phyloP scores from a whole-genome alignment of 2,797 vertebrate species.

The Dipus sagitta region DNA sequence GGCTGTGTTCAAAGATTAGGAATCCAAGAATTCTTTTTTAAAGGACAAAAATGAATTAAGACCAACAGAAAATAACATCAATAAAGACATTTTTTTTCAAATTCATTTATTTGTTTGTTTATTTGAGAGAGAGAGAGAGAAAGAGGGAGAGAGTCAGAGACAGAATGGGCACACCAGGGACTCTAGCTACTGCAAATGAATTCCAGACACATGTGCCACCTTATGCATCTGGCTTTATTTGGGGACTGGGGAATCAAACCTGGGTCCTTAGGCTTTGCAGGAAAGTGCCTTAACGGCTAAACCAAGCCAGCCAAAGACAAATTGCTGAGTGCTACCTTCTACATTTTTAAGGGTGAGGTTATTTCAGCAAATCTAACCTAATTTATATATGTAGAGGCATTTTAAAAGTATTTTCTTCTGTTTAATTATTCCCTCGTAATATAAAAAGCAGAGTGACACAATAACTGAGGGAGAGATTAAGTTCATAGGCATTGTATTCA shows the following conservation, averaged over 20 bases:
- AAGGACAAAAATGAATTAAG: conserved; percentile 17
- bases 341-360: neutral
- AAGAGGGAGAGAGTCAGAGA: no score
- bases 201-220: no score
- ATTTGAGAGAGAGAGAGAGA: no score
- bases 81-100: neutral
- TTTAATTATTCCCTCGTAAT: neutral
- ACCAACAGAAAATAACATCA: neutral
- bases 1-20: neutral
- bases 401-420: conserved; percentile 7
- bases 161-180: no score
- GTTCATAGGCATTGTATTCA: neutral
- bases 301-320: neutral
- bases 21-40: neutral
- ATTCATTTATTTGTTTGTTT: no score
- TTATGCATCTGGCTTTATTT: no score
- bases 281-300: no score
- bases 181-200: no score
- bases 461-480: conserved; percentile 22
- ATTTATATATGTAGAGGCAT: neutral
- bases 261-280: no score
- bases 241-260: no score
- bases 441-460: conserved; percentile 18
- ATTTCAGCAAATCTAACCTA: neutral
- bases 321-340: neutral